Conservation (phyloP, 2,888 invertebrate species). For the Rhagium mordax region DNA sequence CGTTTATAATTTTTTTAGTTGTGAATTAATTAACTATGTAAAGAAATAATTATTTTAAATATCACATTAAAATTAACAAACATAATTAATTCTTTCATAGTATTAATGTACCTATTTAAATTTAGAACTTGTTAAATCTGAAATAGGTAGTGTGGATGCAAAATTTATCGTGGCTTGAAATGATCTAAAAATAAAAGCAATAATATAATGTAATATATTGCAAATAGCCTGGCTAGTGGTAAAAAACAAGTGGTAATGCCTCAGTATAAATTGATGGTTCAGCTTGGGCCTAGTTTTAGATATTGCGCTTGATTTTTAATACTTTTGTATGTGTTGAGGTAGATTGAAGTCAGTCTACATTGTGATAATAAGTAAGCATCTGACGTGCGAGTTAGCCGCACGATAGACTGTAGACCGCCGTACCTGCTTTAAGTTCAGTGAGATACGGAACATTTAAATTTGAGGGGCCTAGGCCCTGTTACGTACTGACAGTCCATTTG, state of each 20-base stretch:
- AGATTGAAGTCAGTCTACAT: slow-evolving; percentile 62
- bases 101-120: not conserved
- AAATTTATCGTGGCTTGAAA: not conserved
- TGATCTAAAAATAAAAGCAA: not conserved
- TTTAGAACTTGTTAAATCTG: not conserved
- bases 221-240: not conserved
- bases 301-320: slow-evolving; percentile 67
- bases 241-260: slow-evolving; percentile 29
- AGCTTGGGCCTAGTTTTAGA: slow-evolving; percentile 64
- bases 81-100: not conserved
- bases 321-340: slow-evolving; percentile 68
- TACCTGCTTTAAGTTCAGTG: slow-evolving; percentile 66
- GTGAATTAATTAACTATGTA: not conserved
- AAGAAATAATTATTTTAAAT: not conserved
- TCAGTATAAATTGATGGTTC: slow-evolving; percentile 45
- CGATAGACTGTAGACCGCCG: slow-evolving; percentile 66
- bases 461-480: slow-evolving; percentile 41
- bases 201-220: not conserved
- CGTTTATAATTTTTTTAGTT: not conserved
- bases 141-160: not conserved
- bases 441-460: slow-evolving; percentile 62
- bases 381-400: slow-evolving; percentile 62
- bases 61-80: not conserved
- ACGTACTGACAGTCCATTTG: slow-evolving; percentile 67
- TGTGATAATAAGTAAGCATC: slow-evolving; percentile 66